phyloP scores from a whole-genome alignment of 2,888 invertebrate species.

The Xestia sexstrigata region DNA sequence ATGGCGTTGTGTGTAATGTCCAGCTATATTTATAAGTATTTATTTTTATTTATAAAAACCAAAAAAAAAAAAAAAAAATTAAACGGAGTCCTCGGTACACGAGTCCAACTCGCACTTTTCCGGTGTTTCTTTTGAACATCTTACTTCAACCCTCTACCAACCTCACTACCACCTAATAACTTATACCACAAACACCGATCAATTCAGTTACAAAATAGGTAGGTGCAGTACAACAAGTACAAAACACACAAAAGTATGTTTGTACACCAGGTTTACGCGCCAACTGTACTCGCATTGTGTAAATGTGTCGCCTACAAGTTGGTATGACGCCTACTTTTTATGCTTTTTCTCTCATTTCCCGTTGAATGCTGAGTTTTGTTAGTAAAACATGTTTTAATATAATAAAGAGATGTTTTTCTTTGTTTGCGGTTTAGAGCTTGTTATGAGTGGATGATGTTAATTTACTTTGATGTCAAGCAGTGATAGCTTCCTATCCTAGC shows the following conservation, averaged over 20 bases:
- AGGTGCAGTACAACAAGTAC: constrained; percentile 66
- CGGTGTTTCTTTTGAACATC: not conserved
- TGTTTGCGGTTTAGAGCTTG: constrained; percentile 14
- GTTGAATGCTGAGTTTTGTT: constrained; percentile 31
- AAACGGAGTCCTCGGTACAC: no score
- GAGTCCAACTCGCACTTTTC: not conserved
- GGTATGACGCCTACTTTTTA: constrained; percentile 46
- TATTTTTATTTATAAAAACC: no score
- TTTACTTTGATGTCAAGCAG: not conserved
- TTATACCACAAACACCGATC: constrained; percentile 40
- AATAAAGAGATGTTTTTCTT: constrained; percentile 4
- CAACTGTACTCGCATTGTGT: constrained; percentile 49
- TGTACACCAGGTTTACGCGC: constrained; percentile 53
- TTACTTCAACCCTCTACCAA: constrained; percentile 4
- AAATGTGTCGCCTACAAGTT: constrained; percentile 57
- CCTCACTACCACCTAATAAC: constrained; percentile 27
- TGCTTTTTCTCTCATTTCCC: constrained; percentile 35
- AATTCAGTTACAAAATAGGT: constrained; percentile 71
- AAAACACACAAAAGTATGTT: constrained; percentile 60
- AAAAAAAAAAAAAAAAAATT: no score
- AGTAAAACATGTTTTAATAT: constrained; percentile 19
- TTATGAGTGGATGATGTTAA: not conserved
- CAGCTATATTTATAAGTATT: no score
- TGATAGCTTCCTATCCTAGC: no score
- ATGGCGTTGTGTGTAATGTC: no score